Evolutionary conservation across 2,888 invertebrate genomes (phyloP).

Genomic region (Tyria jacobaeae): DNA sequence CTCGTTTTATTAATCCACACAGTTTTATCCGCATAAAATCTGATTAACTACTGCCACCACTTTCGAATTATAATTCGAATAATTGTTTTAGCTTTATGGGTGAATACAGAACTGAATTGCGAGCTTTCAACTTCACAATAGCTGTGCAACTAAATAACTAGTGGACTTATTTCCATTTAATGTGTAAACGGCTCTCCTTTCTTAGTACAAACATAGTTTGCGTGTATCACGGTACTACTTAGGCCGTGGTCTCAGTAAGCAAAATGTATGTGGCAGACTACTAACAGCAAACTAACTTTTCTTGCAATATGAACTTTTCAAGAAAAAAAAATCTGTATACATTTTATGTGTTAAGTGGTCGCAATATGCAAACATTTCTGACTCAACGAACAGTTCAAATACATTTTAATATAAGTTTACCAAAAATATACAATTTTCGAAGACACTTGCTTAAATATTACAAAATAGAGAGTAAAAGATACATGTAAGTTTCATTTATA

Average conservation of each 20-base stretch:
- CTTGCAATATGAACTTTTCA: background rate
- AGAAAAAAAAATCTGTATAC: background rate
- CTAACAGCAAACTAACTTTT: background rate
- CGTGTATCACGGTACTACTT: slow-evolving; percentile 63
- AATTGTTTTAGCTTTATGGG: background rate
- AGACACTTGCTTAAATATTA: too few relatives aligned
- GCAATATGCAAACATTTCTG: too few relatives aligned
- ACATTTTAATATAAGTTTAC: too few relatives aligned
- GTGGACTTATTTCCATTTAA: slow-evolving; percentile 23
- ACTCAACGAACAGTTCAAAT: too few relatives aligned
- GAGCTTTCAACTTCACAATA: slow-evolving; percentile 22
- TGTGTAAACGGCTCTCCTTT: slow-evolving; percentile 32
- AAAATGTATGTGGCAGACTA: slow-evolving; percentile 1
- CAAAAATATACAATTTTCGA: too few relatives aligned
- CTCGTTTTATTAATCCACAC: background rate
- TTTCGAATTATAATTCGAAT: background rate
- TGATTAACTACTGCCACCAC: too few relatives aligned
- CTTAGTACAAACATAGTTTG: slow-evolving; percentile 51
- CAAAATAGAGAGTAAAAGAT: too few relatives aligned
- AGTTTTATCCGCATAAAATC: too few relatives aligned
- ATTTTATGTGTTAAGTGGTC: too few relatives aligned
- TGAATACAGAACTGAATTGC: slow-evolving; percentile 11
- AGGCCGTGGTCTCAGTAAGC: slow-evolving; percentile 6
- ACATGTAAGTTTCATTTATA: background rate
- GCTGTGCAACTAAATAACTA: slow-evolving; percentile 31